Percentiles rank a stretch among this genome's conserved stretches.
These are phyloP conservation scores for Malurus cyaneus DNA, from an alignment of 2,113 vertebrate species.

Conservation along the genomic window DNA sequence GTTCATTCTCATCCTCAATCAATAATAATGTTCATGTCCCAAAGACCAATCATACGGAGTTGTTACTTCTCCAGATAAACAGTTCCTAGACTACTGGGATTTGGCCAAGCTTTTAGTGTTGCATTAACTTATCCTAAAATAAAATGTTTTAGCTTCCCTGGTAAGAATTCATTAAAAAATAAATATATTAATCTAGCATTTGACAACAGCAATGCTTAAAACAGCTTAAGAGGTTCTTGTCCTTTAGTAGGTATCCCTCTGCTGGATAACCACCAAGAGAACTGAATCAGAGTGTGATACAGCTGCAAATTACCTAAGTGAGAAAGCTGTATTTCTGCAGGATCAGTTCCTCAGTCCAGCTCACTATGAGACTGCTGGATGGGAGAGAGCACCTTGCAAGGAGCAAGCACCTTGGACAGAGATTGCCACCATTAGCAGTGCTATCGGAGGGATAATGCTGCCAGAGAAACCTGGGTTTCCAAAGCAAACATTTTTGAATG, in stretches of 20 bases:
- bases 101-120: neutral
- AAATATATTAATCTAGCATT: neutral
- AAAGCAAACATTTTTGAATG: neutral
- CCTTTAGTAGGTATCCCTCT: neutral
- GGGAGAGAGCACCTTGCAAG: neutral
- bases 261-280: neutral
- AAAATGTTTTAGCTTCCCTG: neutral
- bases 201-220: neutral
- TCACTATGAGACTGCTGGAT: neutral
- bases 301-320: neutral
- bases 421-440: neutral
- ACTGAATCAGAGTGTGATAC: neutral
- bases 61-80: neutral
- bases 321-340: neutral
- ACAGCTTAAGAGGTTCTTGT: neutral
- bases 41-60: neutral
- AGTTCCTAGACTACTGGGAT: neutral
- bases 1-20: neutral
- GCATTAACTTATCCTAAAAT: neutral
- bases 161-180: neutral
- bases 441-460: neutral
- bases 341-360: fast-evolving
- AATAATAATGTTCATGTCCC: neutral
- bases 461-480: neutral
- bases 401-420: constrained; percentile 61